Percentiles rank a stretch among this genome's conserved stretches.
phyloP scores from a whole-genome alignment of 2,113 vertebrate species.

The Eulacestoma nigropectus region DNA sequence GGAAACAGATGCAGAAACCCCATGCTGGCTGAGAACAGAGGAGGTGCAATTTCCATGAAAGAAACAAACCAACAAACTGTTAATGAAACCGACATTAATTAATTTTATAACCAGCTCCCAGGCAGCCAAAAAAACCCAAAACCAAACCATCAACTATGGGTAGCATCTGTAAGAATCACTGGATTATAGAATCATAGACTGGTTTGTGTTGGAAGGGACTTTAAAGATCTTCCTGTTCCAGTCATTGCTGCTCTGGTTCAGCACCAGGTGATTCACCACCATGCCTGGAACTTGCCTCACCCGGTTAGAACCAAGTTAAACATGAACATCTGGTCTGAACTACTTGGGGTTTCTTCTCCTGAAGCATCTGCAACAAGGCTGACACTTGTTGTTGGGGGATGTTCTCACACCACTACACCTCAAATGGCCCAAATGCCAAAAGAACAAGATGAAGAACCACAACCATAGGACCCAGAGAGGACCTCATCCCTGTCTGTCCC shows the following conservation, averaged over 20 bases:
- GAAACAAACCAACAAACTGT: not conserved
- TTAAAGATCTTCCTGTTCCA: not conserved
- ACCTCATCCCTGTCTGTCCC: not conserved
- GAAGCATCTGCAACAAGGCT: not conserved
- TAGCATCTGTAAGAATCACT: not conserved
- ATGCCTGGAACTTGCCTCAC: not conserved
- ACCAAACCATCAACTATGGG: not conserved
- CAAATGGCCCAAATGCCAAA: not conserved
- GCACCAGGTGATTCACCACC: not conserved
- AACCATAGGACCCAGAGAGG: no score
- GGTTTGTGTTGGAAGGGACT: not conserved
- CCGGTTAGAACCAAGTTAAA: not conserved
- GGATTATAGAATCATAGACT: not conserved
- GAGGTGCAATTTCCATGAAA: not conserved
- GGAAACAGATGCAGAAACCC: not conserved
- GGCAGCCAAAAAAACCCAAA: not conserved
- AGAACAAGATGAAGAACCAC: fast-evolving
- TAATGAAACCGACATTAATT: not conserved
- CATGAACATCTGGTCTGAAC: not conserved
- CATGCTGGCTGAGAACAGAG: not conserved
- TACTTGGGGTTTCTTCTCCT: not conserved
- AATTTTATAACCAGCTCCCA: not conserved
- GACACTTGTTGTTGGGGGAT: not conserved
- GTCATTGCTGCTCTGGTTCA: not conserved
- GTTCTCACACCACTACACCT: not conserved